Percentiles rank a stretch among this genome's conserved stretches.
Evolutionary conservation across 2,797 vertebrate species (phyloP).

Genomic region (Hirundo rustica): DNA sequence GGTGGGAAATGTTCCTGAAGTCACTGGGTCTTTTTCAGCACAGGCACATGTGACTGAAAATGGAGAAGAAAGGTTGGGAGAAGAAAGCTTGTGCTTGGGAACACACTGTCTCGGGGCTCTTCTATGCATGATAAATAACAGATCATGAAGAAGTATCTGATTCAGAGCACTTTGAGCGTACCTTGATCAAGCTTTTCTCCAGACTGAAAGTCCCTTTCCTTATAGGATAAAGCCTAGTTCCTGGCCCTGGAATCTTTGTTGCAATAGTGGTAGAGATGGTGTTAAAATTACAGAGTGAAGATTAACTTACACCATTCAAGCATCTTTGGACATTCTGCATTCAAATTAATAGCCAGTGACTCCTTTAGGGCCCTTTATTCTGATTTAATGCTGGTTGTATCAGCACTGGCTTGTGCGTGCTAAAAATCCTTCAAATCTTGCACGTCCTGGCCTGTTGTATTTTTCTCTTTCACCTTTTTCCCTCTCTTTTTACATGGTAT

Average conservation of each 20-base stretch:
- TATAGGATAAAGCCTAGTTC: background rate
- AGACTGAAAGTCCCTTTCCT: background rate
- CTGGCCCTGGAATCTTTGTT: background rate
- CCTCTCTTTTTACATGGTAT: background rate
- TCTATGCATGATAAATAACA: background rate
- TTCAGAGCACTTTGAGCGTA: background rate
- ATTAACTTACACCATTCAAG: background rate
- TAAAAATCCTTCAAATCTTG: background rate
- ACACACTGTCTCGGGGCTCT: background rate
- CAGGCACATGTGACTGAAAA: background rate
- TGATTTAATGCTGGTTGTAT: background rate
- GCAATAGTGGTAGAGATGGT: background rate
- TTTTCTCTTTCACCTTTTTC: background rate
- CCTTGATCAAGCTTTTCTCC: background rate
- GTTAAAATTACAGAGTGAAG: background rate
- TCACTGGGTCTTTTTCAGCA: background rate
- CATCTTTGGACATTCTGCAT: background rate
- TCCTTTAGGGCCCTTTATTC: background rate
- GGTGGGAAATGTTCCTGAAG: constrained; percentile 9
- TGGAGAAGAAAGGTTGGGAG: background rate
- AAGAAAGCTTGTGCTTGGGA: background rate
- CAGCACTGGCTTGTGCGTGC: background rate
- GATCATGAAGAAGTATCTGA: background rate
- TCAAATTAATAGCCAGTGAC: background rate
- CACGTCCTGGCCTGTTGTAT: background rate